These are phyloP conservation scores for Semibalanus balanoides DNA, from an alignment of 1,140 invertebrate species.

Conservation along the genomic window DNA sequence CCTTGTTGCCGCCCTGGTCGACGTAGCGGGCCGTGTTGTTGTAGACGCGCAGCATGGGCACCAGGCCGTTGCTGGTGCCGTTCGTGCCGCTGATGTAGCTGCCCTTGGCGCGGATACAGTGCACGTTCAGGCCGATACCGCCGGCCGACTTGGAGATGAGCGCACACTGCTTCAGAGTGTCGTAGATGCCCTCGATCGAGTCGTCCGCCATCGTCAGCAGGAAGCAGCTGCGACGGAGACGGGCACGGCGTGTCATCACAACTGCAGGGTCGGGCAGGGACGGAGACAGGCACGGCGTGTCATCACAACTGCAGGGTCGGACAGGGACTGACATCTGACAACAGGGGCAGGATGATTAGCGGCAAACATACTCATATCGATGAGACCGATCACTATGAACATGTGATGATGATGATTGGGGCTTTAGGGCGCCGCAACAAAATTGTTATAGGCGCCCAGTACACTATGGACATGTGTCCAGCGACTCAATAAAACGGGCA, in stretches of 20 bases:
- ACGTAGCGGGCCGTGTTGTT: slow-evolving; percentile 88
- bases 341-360: too few species aligned
- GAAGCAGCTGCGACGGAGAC: slow-evolving; percentile 58
- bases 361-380: too few species aligned
- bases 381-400: too few species aligned
- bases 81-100: slow-evolving; percentile 88
- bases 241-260: not conserved
- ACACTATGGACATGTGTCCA: too few species aligned
- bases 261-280: slow-evolving; percentile 38
- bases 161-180: slow-evolving; percentile 85
- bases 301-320: too few species aligned
- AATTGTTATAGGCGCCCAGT: too few species aligned
- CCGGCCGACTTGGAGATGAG: slow-evolving; percentile 94
- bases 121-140: slow-evolving; percentile 92
- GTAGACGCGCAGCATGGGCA: slow-evolving; percentile 92
- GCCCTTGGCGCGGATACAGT: slow-evolving; percentile 85
- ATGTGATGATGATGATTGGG: too few species aligned
- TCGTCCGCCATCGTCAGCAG: slow-evolving; percentile 88
- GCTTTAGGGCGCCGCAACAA: too few species aligned
- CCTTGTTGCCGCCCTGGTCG: slow-evolving; percentile 93
- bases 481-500: too few species aligned
- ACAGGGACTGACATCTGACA: slow-evolving; percentile 42
- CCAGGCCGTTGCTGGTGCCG: slow-evolving; percentile 88
- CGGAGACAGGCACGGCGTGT: slow-evolving; percentile 12
- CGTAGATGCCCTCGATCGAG: slow-evolving; percentile 97